A percentile compares a stretch with the other conserved stretches of the same genome.
Evolutionary conservation across 23 tunicate species (phyloP).

Genomic region (Diplosoma virens): DNA sequence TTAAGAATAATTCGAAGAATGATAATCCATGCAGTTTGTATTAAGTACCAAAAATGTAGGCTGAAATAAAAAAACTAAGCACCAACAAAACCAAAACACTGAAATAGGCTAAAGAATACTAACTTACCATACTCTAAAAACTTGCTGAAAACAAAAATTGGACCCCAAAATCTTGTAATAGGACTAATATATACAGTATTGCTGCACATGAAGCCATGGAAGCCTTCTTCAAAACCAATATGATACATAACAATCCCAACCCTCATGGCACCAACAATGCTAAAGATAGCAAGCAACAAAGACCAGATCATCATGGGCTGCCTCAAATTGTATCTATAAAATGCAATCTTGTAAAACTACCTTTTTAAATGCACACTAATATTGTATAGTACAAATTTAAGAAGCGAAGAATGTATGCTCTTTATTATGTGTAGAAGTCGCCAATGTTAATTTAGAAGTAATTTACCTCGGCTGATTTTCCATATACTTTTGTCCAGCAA

Average conservation of each 20-base stretch:
- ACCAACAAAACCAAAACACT: too few species aligned
- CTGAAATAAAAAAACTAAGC: too few species aligned
- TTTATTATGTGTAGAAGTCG: too few species aligned
- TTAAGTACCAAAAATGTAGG: too few species aligned
- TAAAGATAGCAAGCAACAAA: slow-evolving; percentile 70
- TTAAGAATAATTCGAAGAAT: too few species aligned
- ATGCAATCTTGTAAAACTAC: too few species aligned
- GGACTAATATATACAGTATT: slow-evolving; percentile 47
- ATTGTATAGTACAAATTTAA: too few species aligned
- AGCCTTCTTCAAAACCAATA: slow-evolving; percentile 48
- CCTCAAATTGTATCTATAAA: slow-evolving; percentile 86
- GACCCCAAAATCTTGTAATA: slow-evolving; percentile 76
- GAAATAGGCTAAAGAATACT: too few species aligned
- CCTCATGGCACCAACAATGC: slow-evolving; percentile 68
- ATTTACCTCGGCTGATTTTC: slow-evolving; percentile 74
- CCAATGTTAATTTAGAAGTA: too few species aligned
- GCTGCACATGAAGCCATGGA: slow-evolving; percentile 58
- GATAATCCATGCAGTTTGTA: too few species aligned
- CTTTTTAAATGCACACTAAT: too few species aligned
- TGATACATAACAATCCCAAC: slow-evolving; percentile 36
- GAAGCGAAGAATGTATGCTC: too few species aligned
- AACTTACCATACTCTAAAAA: slow-evolving; percentile 74
- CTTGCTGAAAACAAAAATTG: slow-evolving; percentile 75
- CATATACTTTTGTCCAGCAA: slow-evolving; percentile 80
- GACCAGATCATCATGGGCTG: slow-evolving; percentile 88